Evolutionary conservation across 2,888 invertebrate genomes (phyloP).

Genomic region (Amphipyra berbera): DNA sequence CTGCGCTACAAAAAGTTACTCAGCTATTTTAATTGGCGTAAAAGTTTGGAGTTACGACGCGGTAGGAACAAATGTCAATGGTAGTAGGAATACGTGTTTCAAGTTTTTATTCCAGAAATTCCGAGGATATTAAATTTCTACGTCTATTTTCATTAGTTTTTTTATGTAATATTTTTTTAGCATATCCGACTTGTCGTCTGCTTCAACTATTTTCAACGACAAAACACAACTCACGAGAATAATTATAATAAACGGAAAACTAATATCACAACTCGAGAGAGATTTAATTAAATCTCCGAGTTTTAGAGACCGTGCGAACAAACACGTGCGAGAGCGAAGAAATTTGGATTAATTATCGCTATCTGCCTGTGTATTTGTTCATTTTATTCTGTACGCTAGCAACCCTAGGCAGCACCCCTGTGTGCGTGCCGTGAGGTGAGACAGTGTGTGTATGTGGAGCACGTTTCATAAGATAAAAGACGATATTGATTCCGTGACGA

Average conservation of each 20-base stretch:
- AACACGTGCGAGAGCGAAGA: conserved; percentile 75
- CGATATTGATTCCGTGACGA: conserved; percentile 89
- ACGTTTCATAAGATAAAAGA: conserved; percentile 89
- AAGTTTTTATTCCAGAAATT: conserved; percentile 43
- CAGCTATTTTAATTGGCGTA: conserved; percentile 89
- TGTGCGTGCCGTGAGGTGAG: conserved; percentile 61
- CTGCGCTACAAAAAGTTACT: conserved; percentile 81
- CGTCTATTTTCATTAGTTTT: conserved; percentile 16
- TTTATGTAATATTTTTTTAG: background rate
- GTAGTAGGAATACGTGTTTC: conserved; percentile 66
- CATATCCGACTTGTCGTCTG: conserved; percentile 5
- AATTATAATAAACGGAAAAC: conserved; percentile 70
- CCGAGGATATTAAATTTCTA: background rate
- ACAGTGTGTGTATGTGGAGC: conserved; percentile 79
- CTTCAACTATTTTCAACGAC: conserved; percentile 45
- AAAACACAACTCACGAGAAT: conserved; percentile 54
- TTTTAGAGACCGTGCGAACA: conserved; percentile 76
- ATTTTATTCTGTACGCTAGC: conserved; percentile 68
- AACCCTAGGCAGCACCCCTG: conserved; percentile 62
- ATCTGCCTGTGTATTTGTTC: conserved; percentile 75
- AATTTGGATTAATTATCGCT: conserved; percentile 82
- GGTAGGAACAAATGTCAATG: conserved; percentile 78
- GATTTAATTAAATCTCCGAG: conserved; percentile 79
- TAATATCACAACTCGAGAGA: conserved; percentile 71
- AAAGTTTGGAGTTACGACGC: conserved; percentile 76